Evolutionary conservation across 1,140 invertebrate species (phyloP).

Genomic region (Diabrotica undecimpunctata): DNA sequence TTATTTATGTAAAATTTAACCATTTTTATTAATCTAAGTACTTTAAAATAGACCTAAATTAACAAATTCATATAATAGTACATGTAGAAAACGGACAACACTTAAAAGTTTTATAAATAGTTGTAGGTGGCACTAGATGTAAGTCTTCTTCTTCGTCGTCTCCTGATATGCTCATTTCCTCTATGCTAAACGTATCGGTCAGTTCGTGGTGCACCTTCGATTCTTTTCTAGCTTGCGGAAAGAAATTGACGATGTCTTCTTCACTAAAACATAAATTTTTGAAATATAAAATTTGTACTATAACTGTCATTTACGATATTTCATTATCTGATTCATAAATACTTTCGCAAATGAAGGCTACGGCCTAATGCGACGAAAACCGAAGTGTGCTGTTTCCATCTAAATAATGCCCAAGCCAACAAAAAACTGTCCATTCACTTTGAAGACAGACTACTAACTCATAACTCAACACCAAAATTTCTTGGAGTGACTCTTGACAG

Average conservation of each 20-base stretch:
- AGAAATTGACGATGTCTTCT: slow-evolving; percentile 55
- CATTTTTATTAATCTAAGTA: not conserved
- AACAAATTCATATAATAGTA: slow-evolving; percentile 33
- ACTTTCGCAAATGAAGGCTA: too few species aligned
- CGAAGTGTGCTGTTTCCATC: too few species aligned
- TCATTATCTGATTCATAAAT: too few species aligned
- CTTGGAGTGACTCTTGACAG: too few species aligned
- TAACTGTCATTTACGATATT: not conserved
- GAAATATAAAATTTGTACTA: not conserved
- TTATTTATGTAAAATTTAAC: too few species aligned
- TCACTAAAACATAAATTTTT: slow-evolving; percentile 46
- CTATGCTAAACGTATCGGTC: slow-evolving; percentile 60
- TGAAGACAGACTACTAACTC: too few species aligned
- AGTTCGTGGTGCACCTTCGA: slow-evolving; percentile 53
- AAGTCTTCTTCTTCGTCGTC: slow-evolving; percentile 56
- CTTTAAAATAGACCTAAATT: not conserved
- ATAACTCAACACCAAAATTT: too few species aligned
- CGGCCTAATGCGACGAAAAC: too few species aligned
- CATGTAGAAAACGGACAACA: slow-evolving; percentile 42
- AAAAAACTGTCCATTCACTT: too few species aligned
- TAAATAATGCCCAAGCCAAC: too few species aligned
- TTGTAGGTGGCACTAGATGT: slow-evolving; percentile 43
- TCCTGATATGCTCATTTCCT: slow-evolving; percentile 58
- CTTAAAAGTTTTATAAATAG: slow-evolving; percentile 40
- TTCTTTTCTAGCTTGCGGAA: slow-evolving; percentile 53